These are phyloP conservation scores for Octopus sinensis DNA, from an alignment of 1,140 invertebrate genomes.

Conservation along the genomic window DNA sequence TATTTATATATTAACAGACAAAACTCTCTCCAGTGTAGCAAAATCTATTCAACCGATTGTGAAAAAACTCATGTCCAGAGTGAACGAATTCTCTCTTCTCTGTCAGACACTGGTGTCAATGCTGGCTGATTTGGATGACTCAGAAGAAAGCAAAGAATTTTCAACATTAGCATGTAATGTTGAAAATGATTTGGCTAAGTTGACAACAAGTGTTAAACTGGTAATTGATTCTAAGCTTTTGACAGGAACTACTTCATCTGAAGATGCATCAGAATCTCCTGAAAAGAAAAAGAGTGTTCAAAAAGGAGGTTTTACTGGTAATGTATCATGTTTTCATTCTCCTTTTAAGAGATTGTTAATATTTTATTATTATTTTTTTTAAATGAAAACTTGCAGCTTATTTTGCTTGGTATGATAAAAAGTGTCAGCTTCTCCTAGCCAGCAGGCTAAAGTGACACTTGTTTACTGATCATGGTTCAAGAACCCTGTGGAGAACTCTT, in stretches of 20 bases:
- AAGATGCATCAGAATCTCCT: background rate
- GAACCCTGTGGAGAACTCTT: too few relatives aligned
- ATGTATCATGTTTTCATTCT: background rate
- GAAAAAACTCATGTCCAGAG: too few relatives aligned
- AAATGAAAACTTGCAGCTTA: too few relatives aligned
- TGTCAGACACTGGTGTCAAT: background rate
- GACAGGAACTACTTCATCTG: background rate
- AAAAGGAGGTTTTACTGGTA: background rate
- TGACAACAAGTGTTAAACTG: background rate
- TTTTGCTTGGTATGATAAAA: too few relatives aligned
- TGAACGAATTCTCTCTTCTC: background rate
- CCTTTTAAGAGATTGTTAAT: too few relatives aligned
- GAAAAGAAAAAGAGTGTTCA: background rate
- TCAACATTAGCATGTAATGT: background rate
- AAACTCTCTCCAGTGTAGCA: too few relatives aligned
- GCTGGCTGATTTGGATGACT: background rate
- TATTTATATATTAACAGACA: too few relatives aligned
- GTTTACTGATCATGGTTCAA: too few relatives aligned
- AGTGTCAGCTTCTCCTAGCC: too few relatives aligned
- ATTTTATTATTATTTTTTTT: too few relatives aligned
- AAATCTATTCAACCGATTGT: too few relatives aligned
- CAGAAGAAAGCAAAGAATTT: background rate
- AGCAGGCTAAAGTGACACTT: too few relatives aligned
- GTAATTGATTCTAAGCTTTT: background rate
- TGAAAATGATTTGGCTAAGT: background rate